Evolutionary conservation across 2,113 vertebrate species (phyloP), one percentile per base, ranked within the genome.

Genomic region (Clupea harengus): DNA sequence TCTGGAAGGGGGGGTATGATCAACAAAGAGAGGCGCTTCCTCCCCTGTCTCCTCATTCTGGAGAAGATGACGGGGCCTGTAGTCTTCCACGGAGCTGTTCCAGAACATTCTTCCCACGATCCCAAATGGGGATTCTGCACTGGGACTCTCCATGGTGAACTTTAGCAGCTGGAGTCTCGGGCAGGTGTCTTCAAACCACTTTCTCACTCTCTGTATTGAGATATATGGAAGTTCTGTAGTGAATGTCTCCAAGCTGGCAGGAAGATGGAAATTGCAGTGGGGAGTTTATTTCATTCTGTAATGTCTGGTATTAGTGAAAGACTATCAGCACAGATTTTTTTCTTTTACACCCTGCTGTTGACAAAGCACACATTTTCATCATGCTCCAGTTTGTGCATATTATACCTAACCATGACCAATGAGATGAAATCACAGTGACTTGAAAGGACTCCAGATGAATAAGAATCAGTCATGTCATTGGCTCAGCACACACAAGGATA

Each of bases 1-100:
- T 32, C 13, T 78, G 28, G 72, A 39, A 39, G 72, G 32, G 28
- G 72, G 28, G 0, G 44, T 15, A 6, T 39, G 44, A 78, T 78
- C 28, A 78, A 15, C 28, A 78, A 44, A 78, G 32, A 78, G 28
- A 0, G 25, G n/a, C 8, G 11, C 72, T 78, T 78, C 11, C 72
- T 44, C 72, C 72, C 39, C 28, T 9, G 11, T 39, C 72, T 78
- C 72, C 95, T 22, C 13, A 0, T 67, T 54, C 11, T 93, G 91
- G 88, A 93, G 87, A 57, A 93, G 83, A 18, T 49, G 85, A 49
- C 90, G 86, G 0, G 0, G 0, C 5, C 28, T 13, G 15, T 13
- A 49, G 49, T 54, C 52, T 45, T 75, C 47, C 39, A 4, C 22
- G 6, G 86, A 85, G 45, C 20, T 15, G 54, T 85, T 88, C 50